phyloP scores from a whole-genome alignment of 2,888 invertebrate genomes.

The Nomada ferruginata region DNA sequence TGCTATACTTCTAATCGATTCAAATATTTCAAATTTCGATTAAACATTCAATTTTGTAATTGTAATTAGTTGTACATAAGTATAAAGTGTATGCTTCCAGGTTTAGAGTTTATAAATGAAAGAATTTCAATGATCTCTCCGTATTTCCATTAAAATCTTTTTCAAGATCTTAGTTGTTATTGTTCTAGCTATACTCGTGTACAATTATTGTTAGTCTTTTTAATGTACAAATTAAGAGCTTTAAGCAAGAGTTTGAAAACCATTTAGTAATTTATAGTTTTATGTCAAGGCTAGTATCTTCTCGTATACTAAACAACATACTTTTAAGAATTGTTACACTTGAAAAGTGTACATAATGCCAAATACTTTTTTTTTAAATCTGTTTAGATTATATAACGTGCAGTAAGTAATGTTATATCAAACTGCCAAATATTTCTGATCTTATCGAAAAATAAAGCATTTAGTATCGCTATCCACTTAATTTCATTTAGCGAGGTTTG shows the following conservation, averaged over 20 bases:
- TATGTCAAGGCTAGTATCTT: conserved; percentile 8
- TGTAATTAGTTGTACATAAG: conserved; percentile 51
- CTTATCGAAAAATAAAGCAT: no score
- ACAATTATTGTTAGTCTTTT: conserved; percentile 22
- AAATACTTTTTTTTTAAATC: conserved; percentile 16
- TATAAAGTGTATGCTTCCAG: conserved; percentile 41
- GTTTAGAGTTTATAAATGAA: conserved; percentile 45
- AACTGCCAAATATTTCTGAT: background rate
- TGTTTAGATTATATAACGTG: conserved; percentile 7
- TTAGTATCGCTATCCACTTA: no score
- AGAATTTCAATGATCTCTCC: conserved; percentile 44
- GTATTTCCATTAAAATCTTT: conserved; percentile 34
- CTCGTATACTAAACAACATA: conserved; percentile 11
- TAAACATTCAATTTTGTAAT: conserved; percentile 1
- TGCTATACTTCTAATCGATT: conserved; percentile 21
- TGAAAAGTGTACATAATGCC: background rate
- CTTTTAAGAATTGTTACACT: background rate
- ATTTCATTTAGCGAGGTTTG: no score
- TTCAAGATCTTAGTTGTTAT: conserved; percentile 15
- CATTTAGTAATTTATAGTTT: conserved; percentile 23
- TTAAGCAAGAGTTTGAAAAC: conserved; percentile 20
- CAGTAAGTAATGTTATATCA: background rate
- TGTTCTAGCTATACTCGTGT: conserved; percentile 12
- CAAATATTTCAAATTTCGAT: conserved; percentile 6
- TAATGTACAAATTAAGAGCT: conserved; percentile 41